A percentile compares a stretch with the other conserved stretches of the same genome.
phyloP scores from a whole-genome alignment of 1,140 invertebrate species.

The Centruroides vittatus region DNA sequence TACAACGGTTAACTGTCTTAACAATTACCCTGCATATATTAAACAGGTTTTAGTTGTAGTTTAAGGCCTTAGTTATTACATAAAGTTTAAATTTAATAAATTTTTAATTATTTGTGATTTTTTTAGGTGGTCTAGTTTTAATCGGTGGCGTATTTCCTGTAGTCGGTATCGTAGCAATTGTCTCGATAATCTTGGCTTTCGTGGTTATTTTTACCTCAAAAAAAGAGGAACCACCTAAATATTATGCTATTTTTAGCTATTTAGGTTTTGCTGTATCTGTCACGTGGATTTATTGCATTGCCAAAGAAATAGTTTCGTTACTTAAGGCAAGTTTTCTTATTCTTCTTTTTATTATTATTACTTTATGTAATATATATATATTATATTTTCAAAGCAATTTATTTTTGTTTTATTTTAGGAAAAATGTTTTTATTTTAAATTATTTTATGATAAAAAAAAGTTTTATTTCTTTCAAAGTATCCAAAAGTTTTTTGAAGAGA shows the following conservation, averaged over 20 bases:
- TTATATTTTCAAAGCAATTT: too few species aligned
- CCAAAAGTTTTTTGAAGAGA: too few species aligned
- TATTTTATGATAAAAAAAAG: too few species aligned
- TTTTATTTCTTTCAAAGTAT: too few species aligned
- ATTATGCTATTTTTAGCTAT: constrained; percentile 38
- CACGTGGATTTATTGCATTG: constrained; percentile 48
- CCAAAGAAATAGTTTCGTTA: constrained; percentile 48
- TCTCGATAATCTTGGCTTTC: constrained; percentile 22
- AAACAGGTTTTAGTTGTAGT: too few species aligned
- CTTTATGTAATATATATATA: too few species aligned
- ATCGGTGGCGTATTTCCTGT: constrained; percentile 24
- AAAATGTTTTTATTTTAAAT: too few species aligned
- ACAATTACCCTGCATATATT: too few species aligned
- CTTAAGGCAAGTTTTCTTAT: constrained; percentile 27
- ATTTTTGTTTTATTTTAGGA: too few species aligned
- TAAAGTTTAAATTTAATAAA: too few species aligned
- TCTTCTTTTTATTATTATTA: not conserved
- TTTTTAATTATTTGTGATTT: not conserved
- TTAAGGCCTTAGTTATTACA: too few species aligned
- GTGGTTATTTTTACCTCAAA: constrained; percentile 28
- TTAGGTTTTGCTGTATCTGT: constrained; percentile 46
- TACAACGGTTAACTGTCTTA: too few species aligned
- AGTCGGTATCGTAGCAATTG: constrained; percentile 21
- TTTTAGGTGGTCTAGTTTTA: constrained; percentile 33
- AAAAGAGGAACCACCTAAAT: constrained; percentile 26